A percentile compares a stretch with the other conserved stretches of the same genome.
Conservation (phyloP, 2,113 vertebrate genomes). For the Erinaceus europaeus region DNA sequence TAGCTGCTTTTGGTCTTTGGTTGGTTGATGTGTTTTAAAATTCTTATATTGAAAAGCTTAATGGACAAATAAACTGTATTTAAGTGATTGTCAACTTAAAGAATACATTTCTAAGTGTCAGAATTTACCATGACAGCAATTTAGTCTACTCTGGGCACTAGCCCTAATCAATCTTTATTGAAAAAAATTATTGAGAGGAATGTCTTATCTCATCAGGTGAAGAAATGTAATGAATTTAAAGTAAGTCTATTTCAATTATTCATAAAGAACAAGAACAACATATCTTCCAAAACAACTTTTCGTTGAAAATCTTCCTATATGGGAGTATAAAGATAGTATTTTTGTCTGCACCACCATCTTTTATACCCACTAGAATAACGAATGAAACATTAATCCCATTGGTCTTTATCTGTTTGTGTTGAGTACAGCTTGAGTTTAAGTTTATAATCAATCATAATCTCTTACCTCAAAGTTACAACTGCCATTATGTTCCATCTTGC, state of each 20-base stretch:
- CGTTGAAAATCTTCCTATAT: not conserved
- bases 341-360: not conserved
- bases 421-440: accelerated
- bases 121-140: not conserved
- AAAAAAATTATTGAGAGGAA: not conserved
- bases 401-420: accelerated
- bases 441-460: accelerated
- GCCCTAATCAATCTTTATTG: not conserved
- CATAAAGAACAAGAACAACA: not conserved
- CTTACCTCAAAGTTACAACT: not conserved
- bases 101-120: not conserved
- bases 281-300: not conserved
- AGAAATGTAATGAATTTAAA: not conserved
- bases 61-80: not conserved
- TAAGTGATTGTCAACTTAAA: not conserved
- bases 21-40: not conserved
- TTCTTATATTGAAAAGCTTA: not conserved
- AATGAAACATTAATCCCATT: not conserved
- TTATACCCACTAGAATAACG: not conserved
- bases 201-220: not conserved
- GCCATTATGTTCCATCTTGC: not conserved
- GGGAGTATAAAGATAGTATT: not conserved
- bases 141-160: not conserved
- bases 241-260: not conserved
- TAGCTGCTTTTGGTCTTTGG: not conserved